Evolutionary conservation across 1,140 invertebrate genomes (phyloP), one percentile per base, ranked within the genome.

Genomic region (Orchesella cincta): DNA sequence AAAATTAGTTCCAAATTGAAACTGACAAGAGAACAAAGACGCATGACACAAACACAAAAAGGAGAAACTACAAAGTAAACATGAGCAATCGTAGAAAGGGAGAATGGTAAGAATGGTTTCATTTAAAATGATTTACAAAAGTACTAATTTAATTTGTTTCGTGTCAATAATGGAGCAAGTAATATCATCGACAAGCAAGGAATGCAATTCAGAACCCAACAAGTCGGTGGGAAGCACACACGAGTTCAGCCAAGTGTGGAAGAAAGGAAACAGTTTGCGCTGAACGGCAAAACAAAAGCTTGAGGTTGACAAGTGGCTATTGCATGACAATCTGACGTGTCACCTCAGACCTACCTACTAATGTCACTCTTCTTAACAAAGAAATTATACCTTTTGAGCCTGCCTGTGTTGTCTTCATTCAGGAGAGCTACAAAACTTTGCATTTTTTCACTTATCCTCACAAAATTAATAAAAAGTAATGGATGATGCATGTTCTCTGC

Each of bases 281-380:
- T n/a, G n/a, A 46, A 8, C 39, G 39, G 18, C 39, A 8, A n/a
- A 46, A 46, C 39, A 46, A 52, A 74, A 74, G 57, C 29, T 54
- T 74, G 73, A 74, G 23, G 71, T 74, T 74, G 73, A 74, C 73
- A 74, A 74, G 73, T 74, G 46, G 29, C 51, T 54, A 31, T 34
- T 26, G 73, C 73, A 57, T 52, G 73, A 74, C 73, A 28, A 20
- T 34, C 26, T 74, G 73, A 74, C 34, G 18, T 46, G 39, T 46
- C 39, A 46, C 39, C 39, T 46, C 18, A 46, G 5, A n/a, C 18
- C 5, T 46, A 46, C 39, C 5, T 8, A 46, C 39, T 46, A n/a
- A 46, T 46, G 39, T n/a, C 39, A 46, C 39, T 46, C 39, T 5
- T 18, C 39, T 46, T 46, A 46, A 46, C 39, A 46, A 46, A 8